phyloP scores from a whole-genome alignment of 1,140 invertebrate species.

The Palaemon carinicauda region DNA sequence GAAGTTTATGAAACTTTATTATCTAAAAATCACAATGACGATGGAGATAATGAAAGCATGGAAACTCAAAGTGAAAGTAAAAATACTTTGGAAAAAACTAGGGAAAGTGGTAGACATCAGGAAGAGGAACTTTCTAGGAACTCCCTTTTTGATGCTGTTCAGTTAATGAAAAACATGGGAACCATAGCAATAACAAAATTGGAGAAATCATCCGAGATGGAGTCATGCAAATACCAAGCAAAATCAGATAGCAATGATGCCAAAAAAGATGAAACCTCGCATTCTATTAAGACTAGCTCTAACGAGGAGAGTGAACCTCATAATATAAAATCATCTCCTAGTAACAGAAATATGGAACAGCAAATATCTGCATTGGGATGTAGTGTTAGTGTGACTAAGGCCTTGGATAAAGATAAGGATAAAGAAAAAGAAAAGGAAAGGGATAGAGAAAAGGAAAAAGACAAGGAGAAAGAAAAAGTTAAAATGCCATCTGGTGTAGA shows the following conservation, averaged over 20 bases:
- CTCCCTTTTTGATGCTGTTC: constrained; percentile 54
- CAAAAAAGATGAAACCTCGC: background rate
- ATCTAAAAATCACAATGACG: constrained; percentile 38
- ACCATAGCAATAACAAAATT: constrained; percentile 51
- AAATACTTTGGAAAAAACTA: background rate
- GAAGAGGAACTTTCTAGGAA: constrained; percentile 9
- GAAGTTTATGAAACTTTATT: background rate
- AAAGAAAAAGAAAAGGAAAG: constrained; percentile 46
- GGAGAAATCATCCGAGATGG: constrained; percentile 20
- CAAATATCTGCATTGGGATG: constrained; percentile 33
- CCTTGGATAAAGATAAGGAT: constrained; percentile 49
- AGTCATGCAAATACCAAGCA: background rate
- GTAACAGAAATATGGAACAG: constrained; percentile 35
- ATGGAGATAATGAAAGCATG: constrained; percentile 58
- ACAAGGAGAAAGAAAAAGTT: constrained; percentile 57
- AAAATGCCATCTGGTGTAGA: constrained; percentile 57
- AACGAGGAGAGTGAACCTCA: background rate
- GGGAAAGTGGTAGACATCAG: background rate
- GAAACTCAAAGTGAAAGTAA: constrained; percentile 50
- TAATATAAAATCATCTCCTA: background rate
- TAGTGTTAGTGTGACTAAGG: constrained; percentile 59
- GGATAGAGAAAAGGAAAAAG: constrained; percentile 49
- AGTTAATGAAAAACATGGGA: constrained; percentile 46
- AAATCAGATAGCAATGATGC: constrained; percentile 15
- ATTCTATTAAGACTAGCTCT: background rate